phyloP scores from a whole-genome alignment of 2,888 invertebrate genomes.

The Tortrix viridana region DNA sequence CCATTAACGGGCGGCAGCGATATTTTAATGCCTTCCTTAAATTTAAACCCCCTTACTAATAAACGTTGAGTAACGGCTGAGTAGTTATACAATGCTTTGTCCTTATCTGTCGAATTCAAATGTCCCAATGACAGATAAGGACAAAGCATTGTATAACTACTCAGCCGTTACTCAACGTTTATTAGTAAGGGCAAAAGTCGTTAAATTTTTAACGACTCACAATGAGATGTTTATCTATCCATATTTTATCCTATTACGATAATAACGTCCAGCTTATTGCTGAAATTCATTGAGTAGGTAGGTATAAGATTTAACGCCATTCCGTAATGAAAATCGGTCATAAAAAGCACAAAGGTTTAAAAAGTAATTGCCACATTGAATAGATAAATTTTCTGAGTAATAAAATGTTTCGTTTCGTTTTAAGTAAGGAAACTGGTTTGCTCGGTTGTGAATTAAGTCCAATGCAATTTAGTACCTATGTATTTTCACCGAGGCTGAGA shows the following conservation, averaged over 20 bases:
- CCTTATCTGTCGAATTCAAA: too few relatives aligned
- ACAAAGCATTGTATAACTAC: too few relatives aligned
- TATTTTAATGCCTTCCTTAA: constrained; percentile 63
- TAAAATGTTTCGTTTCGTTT: constrained; percentile 23
- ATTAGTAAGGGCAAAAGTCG: too few relatives aligned
- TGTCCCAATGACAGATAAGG: too few relatives aligned
- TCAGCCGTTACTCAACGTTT: too few relatives aligned
- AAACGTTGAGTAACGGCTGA: too few relatives aligned
- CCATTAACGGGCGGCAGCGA: constrained; percentile 66
- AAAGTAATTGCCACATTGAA: constrained; percentile 5
- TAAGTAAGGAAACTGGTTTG: constrained; percentile 9
- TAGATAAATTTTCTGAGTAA: constrained; percentile 23
- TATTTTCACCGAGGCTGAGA: too few relatives aligned
- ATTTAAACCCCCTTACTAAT: too few relatives aligned
- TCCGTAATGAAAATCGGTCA: constrained; percentile 27
- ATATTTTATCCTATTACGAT: constrained; percentile 71
- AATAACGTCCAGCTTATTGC: constrained; percentile 50
- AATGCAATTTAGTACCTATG: neutral
- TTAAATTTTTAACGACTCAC: constrained; percentile 64
- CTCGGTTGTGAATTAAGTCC: constrained; percentile 8
- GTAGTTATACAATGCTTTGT: too few relatives aligned
- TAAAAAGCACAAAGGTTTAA: constrained; percentile 20
- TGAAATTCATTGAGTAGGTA: constrained; percentile 42
- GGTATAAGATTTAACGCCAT: constrained; percentile 33
- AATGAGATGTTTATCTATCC: constrained; percentile 64